Base-by-base conservation (phyloP, 2,113 vertebrate species). In the Anguilla japonica region DNA sequence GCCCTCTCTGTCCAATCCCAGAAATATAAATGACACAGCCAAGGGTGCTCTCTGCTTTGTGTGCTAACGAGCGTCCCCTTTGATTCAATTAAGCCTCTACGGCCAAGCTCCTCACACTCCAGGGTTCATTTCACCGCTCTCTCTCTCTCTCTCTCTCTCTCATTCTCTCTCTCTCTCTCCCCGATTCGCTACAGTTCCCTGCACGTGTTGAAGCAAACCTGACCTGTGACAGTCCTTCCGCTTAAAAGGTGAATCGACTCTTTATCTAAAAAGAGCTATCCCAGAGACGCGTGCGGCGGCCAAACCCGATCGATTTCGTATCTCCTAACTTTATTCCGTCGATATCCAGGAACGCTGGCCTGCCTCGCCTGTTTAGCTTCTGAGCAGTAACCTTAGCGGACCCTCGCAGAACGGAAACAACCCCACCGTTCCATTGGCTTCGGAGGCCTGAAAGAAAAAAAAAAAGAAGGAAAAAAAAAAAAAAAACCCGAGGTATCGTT, bases 11-110 rank as follows among this genome's bases (percentile, higher is more conserved):
- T 13, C 16, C 71, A 34, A 13, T 75, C 26, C 6, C 5, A 41
- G 79, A 80, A 41, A 80, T 80, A 41, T 80, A 5, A 41, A 80
- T 80, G 40, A 41, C 40, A 22, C 16, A 22, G 9, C 41, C 79
- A 6, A 39, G 57, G 4, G 43, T 46, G 56, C 87, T 2, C 3
- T 81, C 53, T 88, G 83, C 43, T 0, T 34, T 26, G 82, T 56
- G 39, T 82, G 75, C 79, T 84, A 79, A 87, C 63, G 43, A 50
- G 79, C 18, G 67, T 88, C 39, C 67, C 46, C 88, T 88, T 88
- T 87, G 83, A 87, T 84, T 92, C 78, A 82, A 82, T 88, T 46
- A 18, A 53, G 88, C 83, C 22, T 29, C 34, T 85, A 34, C 13
- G 4, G 15, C 34, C 11, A 67, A 43, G 81, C 39, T 3, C 41